Base-by-base conservation (phyloP, 1,140 invertebrate genomes). In the Calosoma granatense region DNA sequence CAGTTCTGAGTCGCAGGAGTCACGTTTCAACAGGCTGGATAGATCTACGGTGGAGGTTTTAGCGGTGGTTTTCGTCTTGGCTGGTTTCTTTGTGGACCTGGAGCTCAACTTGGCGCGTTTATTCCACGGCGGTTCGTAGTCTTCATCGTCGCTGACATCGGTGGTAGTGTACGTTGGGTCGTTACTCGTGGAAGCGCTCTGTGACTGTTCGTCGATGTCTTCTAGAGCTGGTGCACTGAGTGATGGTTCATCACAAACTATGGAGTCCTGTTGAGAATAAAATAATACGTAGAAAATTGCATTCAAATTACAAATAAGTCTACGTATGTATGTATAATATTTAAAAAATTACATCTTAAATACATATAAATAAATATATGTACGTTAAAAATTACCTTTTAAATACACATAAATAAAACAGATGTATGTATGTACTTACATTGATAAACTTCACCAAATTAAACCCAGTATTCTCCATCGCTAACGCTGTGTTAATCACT, bases 401-500 rank as follows among this genome's bases (percentile, higher is more conserved):
- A n/a, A n/a, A n/a, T n/a, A n/a, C n/a, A n/a, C n/a, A n/a, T n/a
- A n/a, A n/a, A n/a, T n/a, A n/a, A n/a, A n/a, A n/a, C n/a, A n/a
- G n/a, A n/a, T n/a, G n/a, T n/a, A n/a, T n/a, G n/a, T n/a, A n/a
- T n/a, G n/a, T n/a, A 57, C 56, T 63, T 60, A 20, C 57, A 56
- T 56, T 58, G 56, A 65, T 57, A 20, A 55, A 60, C 51, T 64
- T 62, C 9, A 69, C 52, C 39, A 69, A 63, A 57, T 69, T 65
- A 52, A 69, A 69, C 6, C 55, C 60, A 9, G 55, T 59, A n/a
- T n/a, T n/a, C 53, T 65, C 65, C 15, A 63, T 22, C 47, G 59
- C 61, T 14, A 66, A 62, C 12, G 64, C 59, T 20, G 63, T 64
- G 11, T 66, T 64, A 20, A 69, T 65, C 19, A 69, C 60, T 55